Conservation (phyloP, 2,113 vertebrate species). For the Procavia capensis region DNA sequence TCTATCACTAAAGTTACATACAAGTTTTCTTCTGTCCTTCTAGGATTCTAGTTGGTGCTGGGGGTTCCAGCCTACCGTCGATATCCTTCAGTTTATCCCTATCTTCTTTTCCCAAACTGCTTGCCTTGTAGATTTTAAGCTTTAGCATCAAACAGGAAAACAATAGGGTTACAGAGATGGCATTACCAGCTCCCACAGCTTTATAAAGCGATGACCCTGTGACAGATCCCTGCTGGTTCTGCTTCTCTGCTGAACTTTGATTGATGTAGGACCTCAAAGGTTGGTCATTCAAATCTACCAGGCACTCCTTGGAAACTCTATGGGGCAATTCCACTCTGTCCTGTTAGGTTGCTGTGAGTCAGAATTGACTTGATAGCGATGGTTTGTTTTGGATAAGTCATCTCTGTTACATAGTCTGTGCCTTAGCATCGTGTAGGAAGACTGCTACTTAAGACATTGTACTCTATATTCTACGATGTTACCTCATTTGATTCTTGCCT, state of each 20-base stretch:
- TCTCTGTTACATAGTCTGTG: not conserved
- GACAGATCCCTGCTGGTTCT: not conserved
- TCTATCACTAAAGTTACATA: not conserved
- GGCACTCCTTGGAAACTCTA: too few relatives aligned
- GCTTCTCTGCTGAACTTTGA: not conserved
- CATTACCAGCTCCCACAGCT: not conserved
- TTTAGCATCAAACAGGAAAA: not conserved
- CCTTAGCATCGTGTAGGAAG: not conserved
- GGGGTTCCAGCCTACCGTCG: not conserved
- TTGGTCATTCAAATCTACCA: too few relatives aligned
- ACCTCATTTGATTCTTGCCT: not conserved
- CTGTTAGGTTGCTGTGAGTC: too few relatives aligned
- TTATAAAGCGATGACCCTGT: not conserved
- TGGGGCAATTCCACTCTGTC: too few relatives aligned
- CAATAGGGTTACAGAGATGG: not conserved
- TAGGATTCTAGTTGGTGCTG: not conserved
- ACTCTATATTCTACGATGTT: not conserved
- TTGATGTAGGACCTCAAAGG: not conserved
- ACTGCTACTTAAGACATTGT: not conserved
- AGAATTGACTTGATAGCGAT: too few relatives aligned
- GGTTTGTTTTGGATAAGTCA: too few relatives aligned
- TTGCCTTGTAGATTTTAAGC: not conserved
- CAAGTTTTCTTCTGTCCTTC: not conserved
- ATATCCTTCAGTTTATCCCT: not conserved
- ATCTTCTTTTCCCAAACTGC: not conserved